Base-by-base conservation (phyloP, 1,140 invertebrate genomes). In the Philotrypesis tridentata region DNA sequence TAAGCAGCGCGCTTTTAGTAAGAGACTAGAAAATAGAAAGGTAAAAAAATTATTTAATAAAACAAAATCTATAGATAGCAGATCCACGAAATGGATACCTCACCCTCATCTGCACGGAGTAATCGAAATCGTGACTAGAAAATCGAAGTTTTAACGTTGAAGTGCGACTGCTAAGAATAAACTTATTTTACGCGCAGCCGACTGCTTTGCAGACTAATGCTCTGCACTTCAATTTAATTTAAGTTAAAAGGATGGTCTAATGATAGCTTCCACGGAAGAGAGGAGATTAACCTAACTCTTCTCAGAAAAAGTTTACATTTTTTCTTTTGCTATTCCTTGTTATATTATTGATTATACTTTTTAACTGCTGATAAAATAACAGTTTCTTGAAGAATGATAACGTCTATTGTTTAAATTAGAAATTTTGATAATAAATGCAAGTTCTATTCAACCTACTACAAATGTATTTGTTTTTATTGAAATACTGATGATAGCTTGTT, bases 41-140 rank as follows among this genome's bases (percentile, higher is more conserved):
- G n/a, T n/a, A n/a, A 9, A 43, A 71, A 71, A 43, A 40, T 55
- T 55, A 27, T 17, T 37, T 31, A 31, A 14, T 5, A 21, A 70
- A 70, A 33, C 21, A 65, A 25, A 27, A 5, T 25, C 12, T 23
- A 11, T 14, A 6, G 25, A 67, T 67, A 25, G 29, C 68, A 21
- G 68, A n/a, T 33, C 21, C n/a, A 25, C 33, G 29, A 37, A 70
- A 31, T 71, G 75, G 29, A 21, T n/a, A 48, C 33, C 33, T 21
- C 17, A 70, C 31, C 12, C 31, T 73, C 23, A 1, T 80, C 29
- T 23, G 31, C 31, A 21, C 33, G 40, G 68, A 11, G 12, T 76
- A 76, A 81, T 81, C 27, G 80, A 81, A 81, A 70, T 81, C 80
- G 80, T 76, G 80, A 81, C 63, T 61, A 60, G 73, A 70, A 75